Evolutionary conservation across 2,888 invertebrate genomes (phyloP).

Genomic region (Cephus spinipes): DNA sequence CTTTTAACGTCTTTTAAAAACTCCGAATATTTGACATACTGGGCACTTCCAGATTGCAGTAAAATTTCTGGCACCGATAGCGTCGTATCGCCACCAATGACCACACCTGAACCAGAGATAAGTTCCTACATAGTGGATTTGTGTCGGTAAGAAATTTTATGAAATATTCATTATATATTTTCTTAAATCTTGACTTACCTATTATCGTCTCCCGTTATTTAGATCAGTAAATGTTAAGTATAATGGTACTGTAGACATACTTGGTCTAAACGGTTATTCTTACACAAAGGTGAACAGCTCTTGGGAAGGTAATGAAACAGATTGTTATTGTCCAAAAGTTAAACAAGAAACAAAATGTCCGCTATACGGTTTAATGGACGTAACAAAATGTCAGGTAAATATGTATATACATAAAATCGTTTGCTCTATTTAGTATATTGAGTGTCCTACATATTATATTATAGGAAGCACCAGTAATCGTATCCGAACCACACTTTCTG

Average conservation of each 20-base stretch:
- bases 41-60: constrained; percentile 69
- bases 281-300: constrained; percentile 67
- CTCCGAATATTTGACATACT: constrained; percentile 51
- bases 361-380: constrained; percentile 69
- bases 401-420: not conserved
- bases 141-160: constrained; percentile 68
- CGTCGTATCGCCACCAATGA: constrained; percentile 70
- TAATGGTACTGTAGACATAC: constrained; percentile 62
- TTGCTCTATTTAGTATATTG: not conserved
- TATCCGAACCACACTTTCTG: constrained; percentile 77
- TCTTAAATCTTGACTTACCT: constrained; percentile 7
- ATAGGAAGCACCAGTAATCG: constrained; percentile 73
- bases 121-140: constrained; percentile 71
- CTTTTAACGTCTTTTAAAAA: constrained; percentile 68
- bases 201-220: constrained; percentile 26
- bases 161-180: not conserved
- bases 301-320: constrained; percentile 67
- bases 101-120: constrained; percentile 61
- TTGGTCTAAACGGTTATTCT: constrained; percentile 68
- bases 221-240: constrained; percentile 69
- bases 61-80: constrained; percentile 71
- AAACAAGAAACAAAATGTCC: constrained; percentile 58
- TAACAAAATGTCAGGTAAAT: constrained; percentile 57
- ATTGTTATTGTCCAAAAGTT: constrained; percentile 70
- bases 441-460: not conserved